Percentiles rank a stretch among this genome's conserved stretches.
Evolutionary conservation across 1,140 invertebrate genomes (phyloP).

Genomic region (Bombus difficillimus): DNA sequence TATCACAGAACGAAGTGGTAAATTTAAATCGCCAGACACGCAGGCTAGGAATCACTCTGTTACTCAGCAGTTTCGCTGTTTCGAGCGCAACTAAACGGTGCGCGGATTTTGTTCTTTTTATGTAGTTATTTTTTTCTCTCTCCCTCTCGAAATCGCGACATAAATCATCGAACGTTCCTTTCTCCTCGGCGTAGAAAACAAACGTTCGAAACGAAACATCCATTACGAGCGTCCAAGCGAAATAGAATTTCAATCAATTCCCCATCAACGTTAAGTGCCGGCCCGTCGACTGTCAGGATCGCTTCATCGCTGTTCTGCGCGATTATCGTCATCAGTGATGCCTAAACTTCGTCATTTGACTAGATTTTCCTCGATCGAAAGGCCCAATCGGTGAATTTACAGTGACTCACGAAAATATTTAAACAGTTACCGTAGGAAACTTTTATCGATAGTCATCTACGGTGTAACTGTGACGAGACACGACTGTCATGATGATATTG

Average conservation of each 20-base stretch:
- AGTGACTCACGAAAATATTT: not conserved
- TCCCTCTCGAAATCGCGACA: conserved; percentile 27
- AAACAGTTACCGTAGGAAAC: too few species aligned
- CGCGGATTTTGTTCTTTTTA: not conserved
- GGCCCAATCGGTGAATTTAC: too few species aligned
- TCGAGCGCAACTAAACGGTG: not conserved
- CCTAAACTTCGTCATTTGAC: not conserved
- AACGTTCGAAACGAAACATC: conserved; percentile 39
- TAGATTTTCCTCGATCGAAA: not conserved
- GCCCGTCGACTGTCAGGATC: not conserved
- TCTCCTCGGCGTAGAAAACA: conserved; percentile 16
- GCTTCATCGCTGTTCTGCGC: not conserved
- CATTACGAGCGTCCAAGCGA: conserved; percentile 24
- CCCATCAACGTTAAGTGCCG: conserved; percentile 28
- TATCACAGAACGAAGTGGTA: not conserved
- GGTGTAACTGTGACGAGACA: too few species aligned
- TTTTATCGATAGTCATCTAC: too few species aligned
- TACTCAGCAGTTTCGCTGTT: conserved; percentile 1
- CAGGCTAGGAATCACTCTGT: not conserved
- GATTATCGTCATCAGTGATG: conserved; percentile 31
- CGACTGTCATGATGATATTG: too few species aligned
- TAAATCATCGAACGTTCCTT: conserved; percentile 39
- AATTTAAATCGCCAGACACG: not conserved
- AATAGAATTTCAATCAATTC: conserved; percentile 50
- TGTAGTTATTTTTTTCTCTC: not conserved